Base-by-base conservation (phyloP, 2,113 vertebrate species). In the Origma solitaria region DNA sequence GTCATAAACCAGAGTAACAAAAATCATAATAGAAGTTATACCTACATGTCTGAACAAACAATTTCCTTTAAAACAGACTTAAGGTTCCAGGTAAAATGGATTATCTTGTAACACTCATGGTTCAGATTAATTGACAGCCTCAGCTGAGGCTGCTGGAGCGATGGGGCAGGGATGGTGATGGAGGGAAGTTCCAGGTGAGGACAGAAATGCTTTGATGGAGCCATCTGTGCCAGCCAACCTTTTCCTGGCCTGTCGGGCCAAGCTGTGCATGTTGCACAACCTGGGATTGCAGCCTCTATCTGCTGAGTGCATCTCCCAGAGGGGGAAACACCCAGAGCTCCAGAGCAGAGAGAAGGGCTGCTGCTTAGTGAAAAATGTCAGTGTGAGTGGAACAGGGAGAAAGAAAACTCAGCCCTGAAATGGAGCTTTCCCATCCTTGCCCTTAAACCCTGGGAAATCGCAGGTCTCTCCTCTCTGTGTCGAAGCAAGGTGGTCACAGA, bases 121-220 rank as follows among this genome's bases (percentile, higher is more conserved):
- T 16, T 90, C 13, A 57, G n/a, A 35, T 25, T 17, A 80, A 50
- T 17, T 68, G 68, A 6, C 56, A 86, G 68, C n/a, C 50, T 20
- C 30, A 31, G 31, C 33, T 44, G 15, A 6, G 35, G 62, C 25
- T 68, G 38, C 64, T 64, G 51, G 54, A 70, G 76, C 17, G 22
- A 44, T 4, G 35, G 35, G 82, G 64, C 62, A 90, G 92, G 79
- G 79, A 30, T 3, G 5, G 70, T 0, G 7, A 42, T 13, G 50
- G 19, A 72, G 54, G 35, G 44, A 86, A 40, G 56, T 38, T 83
- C 50, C 88, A 90, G 76, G 57, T 45, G 93, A 88, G 80, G 76
- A 75, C 82, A 95, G 80, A 86, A 96, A 40, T 6, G 64, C 92
- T 88, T 71, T 90, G 82, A 88, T 80, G 5, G 5, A 88, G 60